A percentile compares a stretch with the other conserved stretches of the same genome.
Evolutionary conservation across 2,113 vertebrate genomes (phyloP).

Genomic region (Calidris pygmaea): DNA sequence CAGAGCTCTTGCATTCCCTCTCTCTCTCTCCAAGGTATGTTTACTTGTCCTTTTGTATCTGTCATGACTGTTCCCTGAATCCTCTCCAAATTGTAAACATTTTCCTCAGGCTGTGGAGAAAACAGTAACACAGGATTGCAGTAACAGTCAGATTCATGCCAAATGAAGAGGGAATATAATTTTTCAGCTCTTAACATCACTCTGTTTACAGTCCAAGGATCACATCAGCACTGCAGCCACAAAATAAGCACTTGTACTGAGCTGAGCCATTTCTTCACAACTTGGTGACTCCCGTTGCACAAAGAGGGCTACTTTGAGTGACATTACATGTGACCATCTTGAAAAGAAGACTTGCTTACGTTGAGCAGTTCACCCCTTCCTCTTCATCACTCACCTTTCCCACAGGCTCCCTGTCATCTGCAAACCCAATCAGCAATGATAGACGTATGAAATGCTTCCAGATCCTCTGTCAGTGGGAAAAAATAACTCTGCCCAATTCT

Average conservation of each 20-base stretch:
- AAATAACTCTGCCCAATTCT: not conserved
- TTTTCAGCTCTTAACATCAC: constrained; percentile 11
- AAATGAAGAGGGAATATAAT: constrained; percentile 14
- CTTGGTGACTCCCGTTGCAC: not conserved
- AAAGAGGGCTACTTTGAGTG: not conserved
- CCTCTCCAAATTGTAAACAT: constrained; percentile 40
- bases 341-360: not conserved
- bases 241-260: not conserved
- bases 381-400: not conserved
- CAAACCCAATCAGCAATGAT: not conserved
- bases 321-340: not conserved
- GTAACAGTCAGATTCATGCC: not conserved
- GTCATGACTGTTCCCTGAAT: constrained; percentile 26
- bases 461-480: not conserved
- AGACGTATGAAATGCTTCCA: not conserved
- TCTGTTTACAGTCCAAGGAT: not conserved
- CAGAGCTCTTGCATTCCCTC: not conserved
- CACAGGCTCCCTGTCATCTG: not conserved
- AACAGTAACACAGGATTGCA: constrained; percentile 22
- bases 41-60: constrained; percentile 35
- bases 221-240: not conserved
- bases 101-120: not conserved
- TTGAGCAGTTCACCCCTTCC: not conserved
- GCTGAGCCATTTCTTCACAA: not conserved
- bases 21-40: constrained; percentile 32